These are phyloP conservation scores for Smittia aterrima DNA, from an alignment of 2,888 invertebrate species.

Conservation along the genomic window DNA sequence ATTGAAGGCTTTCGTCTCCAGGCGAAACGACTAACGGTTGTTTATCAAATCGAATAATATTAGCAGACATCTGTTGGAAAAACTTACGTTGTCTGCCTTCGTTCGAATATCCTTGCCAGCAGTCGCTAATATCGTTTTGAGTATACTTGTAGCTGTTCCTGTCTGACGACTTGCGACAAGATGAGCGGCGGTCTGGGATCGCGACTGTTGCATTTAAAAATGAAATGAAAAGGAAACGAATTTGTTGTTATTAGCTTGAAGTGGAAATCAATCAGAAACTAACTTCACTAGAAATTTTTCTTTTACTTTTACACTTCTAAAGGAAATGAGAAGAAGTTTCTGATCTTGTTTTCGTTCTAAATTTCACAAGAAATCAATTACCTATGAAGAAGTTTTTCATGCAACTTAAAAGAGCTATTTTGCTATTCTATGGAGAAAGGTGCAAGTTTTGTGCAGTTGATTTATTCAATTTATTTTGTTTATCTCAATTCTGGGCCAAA, in stretches of 20 bases:
- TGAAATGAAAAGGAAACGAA: not conserved
- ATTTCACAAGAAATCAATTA: too few relatives aligned
- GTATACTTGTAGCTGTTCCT: constrained; percentile 86
- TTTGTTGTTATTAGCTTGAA: not conserved
- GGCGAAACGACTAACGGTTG: not conserved
- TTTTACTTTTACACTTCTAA: constrained; percentile 11
- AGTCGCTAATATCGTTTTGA: constrained; percentile 80
- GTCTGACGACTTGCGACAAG: constrained; percentile 90
- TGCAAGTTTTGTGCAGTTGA: not conserved
- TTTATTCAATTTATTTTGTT: too few relatives aligned
- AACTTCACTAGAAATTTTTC: not conserved
- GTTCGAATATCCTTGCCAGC: constrained; percentile 88
- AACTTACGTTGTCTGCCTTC: constrained; percentile 82
- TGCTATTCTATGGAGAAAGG: not conserved
- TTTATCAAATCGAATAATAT: constrained; percentile 20
- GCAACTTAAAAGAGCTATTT: not conserved
- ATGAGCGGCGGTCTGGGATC: constrained; percentile 92
- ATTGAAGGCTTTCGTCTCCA: not conserved
- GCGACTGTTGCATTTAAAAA: constrained; percentile 62
- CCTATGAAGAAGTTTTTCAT: too few relatives aligned
- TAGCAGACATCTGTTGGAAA: not conserved
- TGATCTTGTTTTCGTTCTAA: not conserved
- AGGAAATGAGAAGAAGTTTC: not conserved
- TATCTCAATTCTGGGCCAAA: too few relatives aligned
- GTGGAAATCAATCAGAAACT: not conserved